Conservation (phyloP, 1,140 invertebrate genomes). For the Dreissena polymorpha region DNA sequence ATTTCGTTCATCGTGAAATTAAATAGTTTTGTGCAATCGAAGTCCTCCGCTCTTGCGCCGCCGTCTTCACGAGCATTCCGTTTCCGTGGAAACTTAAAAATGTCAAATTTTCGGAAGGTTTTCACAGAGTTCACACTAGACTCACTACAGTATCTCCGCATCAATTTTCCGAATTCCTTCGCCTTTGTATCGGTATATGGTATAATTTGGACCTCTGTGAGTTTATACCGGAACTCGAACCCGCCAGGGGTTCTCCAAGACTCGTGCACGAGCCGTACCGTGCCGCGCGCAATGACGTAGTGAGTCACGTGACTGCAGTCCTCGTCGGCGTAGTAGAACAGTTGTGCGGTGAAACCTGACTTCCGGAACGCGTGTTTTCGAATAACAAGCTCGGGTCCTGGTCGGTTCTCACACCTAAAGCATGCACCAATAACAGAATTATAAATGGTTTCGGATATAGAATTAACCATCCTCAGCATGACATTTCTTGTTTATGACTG, state of each 20-base stretch:
- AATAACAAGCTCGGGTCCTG: constrained; percentile 56
- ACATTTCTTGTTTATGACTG: no score
- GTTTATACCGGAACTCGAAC: constrained; percentile 9
- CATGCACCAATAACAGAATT: no score
- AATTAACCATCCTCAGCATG: no score
- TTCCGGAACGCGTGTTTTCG: constrained; percentile 50
- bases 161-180: constrained; percentile 15
- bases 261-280: constrained; percentile 14
- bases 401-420: constrained; percentile 54
- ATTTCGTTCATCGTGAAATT: constrained; percentile 57
- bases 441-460: no score
- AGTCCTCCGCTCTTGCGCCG: constrained; percentile 17
- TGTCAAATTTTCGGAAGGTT: constrained; percentile 35
- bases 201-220: constrained; percentile 38
- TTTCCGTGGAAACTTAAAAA: constrained; percentile 41
- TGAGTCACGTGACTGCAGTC: constrained; percentile 26
- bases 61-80: neutral
- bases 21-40: constrained; percentile 50
- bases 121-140: constrained; percentile 2
- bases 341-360: constrained; percentile 35
- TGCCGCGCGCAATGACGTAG: constrained; percentile 40
- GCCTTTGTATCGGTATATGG: constrained; percentile 30
- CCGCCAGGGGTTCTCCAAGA: constrained; percentile 47
- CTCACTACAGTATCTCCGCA: constrained; percentile 41
- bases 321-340: constrained; percentile 54